Base-by-base conservation (phyloP, 2,113 vertebrate species). In the Pteronura brasiliensis region DNA sequence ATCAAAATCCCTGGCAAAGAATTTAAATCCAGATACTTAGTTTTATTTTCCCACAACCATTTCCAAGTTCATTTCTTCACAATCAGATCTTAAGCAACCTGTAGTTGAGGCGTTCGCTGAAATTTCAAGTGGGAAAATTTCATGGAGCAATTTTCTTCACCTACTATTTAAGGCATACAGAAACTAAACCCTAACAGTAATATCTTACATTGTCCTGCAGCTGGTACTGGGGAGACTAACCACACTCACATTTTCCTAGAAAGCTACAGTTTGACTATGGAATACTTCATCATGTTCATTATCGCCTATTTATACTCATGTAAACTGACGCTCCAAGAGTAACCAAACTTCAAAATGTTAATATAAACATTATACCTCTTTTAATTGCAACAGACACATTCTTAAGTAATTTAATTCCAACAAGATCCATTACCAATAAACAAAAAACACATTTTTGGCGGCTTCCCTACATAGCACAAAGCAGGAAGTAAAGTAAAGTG, bases 321-420 rank as follows among this genome's bases (percentile, higher is more conserved):
- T 98, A 99, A 99, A 98, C 98, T 80, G 95, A 98, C 97, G 97
- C 93, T 98, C 95, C 97, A 90, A 97, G 98, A 98, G 98, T 98
- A 98, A 98, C 98, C 98, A 99, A 98, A 98, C 98, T 98, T 98
- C 98, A 98, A 98, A 98, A 98, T 71, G 97, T 98, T 98, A 98
- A 98, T 98, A 98, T 97, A 99, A 99, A 98, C 98, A 98, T 98
- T 98, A 98, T 98, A 98, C 98, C 96, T 98, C 96, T 98, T 99
- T 98, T 99, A 99, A 99, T 98, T 98, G 98, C 98, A 98, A 97
- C 97, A 98, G 98, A 99, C 98, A 98, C 97, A 97, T 98, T 98
- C 98, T 99, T 98, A 98, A 98, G 98, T 98, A 98, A 99, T 98
- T 98, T 98, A 98, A 98, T 98, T 96, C 98, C 39, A 25, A 74